Evolutionary conservation across 2,797 vertebrate species (phyloP).

Genomic region (Xerus rutilus): DNA sequence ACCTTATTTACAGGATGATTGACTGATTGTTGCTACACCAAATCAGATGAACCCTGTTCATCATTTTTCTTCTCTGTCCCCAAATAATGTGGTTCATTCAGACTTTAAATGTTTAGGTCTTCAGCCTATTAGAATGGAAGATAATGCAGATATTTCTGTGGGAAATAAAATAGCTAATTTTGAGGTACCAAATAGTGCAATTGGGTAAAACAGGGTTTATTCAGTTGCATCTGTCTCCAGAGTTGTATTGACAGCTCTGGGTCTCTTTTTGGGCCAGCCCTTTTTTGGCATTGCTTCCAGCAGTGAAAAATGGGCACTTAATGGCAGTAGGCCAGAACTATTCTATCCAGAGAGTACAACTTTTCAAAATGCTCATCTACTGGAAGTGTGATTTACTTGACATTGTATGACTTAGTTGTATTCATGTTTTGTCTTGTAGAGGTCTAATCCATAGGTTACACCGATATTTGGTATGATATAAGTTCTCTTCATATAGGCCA

Average conservation of each 20-base stretch:
- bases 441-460: conserved; percentile 83
- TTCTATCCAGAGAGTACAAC: conserved; percentile 84
- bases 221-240: conserved; percentile 79
- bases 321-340: conserved; percentile 80
- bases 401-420: conserved; percentile 77
- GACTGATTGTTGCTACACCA: conserved; percentile 62
- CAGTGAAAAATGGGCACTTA: conserved; percentile 82
- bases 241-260: conserved; percentile 79
- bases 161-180: conserved; percentile 77
- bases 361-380: conserved; percentile 85
- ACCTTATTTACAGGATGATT: conserved; percentile 48
- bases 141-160: conserved; percentile 71
- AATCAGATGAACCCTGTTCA: conserved; percentile 73
- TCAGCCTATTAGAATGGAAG: conserved; percentile 44
- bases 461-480: conserved; percentile 80
- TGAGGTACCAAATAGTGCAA: conserved; percentile 89
- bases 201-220: conserved; percentile 87
- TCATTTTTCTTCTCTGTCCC: conserved; percentile 60
- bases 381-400: conserved; percentile 90
- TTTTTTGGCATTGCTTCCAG: conserved; percentile 81
- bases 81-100: conserved; percentile 71
- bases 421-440: conserved; percentile 80
- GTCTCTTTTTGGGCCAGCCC: conserved; percentile 76
- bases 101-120: conserved; percentile 68
- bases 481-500: conserved; percentile 82